Base-by-base conservation (phyloP, 2,113 vertebrate genomes). In the Zosterops lateralis region DNA sequence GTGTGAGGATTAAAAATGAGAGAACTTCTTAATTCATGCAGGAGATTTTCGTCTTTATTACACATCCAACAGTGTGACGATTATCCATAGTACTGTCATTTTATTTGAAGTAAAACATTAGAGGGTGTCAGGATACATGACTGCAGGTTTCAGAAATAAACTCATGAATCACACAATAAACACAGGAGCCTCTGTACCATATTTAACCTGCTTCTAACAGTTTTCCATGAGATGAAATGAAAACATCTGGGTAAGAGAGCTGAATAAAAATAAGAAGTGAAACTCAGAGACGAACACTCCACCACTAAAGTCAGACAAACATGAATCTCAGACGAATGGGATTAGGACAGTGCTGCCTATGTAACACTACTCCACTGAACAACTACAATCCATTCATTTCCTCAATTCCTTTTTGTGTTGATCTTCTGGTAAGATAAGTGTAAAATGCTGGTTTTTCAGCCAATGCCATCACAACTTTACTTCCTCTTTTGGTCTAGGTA, bases 161-260 rank as follows among this genome's bases (percentile, higher is more conserved):
- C 87, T 86, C 64, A 92, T 97, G 91, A 92, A 89, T 86, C 75
- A 87, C 65, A 67, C 82, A 94, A 57, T 76, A 96, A 96, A 97
- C 95, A 97, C 91, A 95, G 90, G 93, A 91, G 71, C 26, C 85
- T 84, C 91, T 94, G 92, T 66, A 91, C 89, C 94, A 36, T 78
- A 83, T 91, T 94, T 94, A 92, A 95, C 93, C 92, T 85, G 94
- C 76, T 92, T 81, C 83, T 78, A 80, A 87, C 61, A 70, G 94
- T 94, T 93, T 94, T 90, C 57, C 92, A 76, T 70, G 17, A 85
- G 56, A 25, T 95, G 80, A 94, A 97, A 94, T 75, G 78, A 95
- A 95, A 95, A 93, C 95, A 95, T 79, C 90, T 96, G 97, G 91
- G 78, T 61, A 75, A 70, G 57, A 77, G 40, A 84, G 50, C 34